These are phyloP conservation scores for Anisognathus igniventris DNA, from an alignment of 2,797 vertebrate genomes.

Conservation along the genomic window DNA sequence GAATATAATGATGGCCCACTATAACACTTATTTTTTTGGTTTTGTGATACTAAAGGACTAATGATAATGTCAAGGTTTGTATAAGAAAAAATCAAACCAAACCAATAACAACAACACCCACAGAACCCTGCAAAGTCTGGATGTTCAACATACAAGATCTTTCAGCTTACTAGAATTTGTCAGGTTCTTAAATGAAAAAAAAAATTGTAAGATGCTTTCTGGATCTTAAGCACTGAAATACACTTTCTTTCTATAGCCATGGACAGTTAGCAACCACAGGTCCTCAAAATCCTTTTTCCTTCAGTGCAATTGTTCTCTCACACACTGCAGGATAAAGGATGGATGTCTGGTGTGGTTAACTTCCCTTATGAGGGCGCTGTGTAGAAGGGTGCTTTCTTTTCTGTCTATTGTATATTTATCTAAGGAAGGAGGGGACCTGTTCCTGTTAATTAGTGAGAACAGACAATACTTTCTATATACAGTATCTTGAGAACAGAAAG, in stretches of 20 bases:
- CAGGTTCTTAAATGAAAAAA: background rate
- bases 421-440: background rate
- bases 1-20: background rate
- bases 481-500: background rate
- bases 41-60: background rate
- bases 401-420: background rate
- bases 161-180: background rate
- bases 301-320: background rate
- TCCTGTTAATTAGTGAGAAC: conserved; percentile 28
- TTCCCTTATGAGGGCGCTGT: conserved; percentile 9
- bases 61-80: rapidly evolving
- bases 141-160: background rate
- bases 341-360: background rate
- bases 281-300: background rate
- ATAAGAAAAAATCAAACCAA: background rate
- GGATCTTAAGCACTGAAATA: background rate
- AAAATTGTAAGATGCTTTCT: background rate
- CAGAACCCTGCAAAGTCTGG: background rate
- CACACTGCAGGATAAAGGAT: background rate
- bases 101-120: background rate
- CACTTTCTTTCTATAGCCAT: background rate
- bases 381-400: background rate
- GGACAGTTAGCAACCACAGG: background rate
- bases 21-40: background rate
- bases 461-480: conserved; percentile 4